These are phyloP conservation scores for Drosophila bocki DNA, from an alignment of 1,140 invertebrate genomes.

Conservation along the genomic window DNA sequence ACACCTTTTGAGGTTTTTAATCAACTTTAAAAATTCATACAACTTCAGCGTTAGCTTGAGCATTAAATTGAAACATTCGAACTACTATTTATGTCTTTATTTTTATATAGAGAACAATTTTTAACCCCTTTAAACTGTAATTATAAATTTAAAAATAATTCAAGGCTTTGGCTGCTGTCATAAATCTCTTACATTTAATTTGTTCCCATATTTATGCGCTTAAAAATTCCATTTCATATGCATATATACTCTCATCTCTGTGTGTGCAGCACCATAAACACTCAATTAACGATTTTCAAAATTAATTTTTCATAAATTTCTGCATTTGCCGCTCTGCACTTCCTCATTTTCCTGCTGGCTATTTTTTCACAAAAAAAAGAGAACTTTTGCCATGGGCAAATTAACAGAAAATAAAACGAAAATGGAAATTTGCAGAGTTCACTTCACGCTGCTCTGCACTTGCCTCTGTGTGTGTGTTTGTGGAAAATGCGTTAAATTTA, in stretches of 20 bases:
- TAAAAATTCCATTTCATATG: slow-evolving; percentile 49
- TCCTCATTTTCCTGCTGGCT: slow-evolving; percentile 59
- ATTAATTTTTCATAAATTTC: slow-evolving; percentile 84
- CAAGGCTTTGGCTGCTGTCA: slow-evolving; percentile 30
- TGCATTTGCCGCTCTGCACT: slow-evolving; percentile 53
- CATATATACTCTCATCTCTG: slow-evolving; percentile 25
- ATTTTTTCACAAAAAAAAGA: slow-evolving; percentile 39
- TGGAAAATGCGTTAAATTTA: slow-evolving; percentile 80
- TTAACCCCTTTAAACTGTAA: not conserved
- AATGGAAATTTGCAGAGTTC: slow-evolving; percentile 58
- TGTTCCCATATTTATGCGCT: slow-evolving; percentile 69
- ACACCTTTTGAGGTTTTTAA: not conserved
- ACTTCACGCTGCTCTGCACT: slow-evolving; percentile 22
- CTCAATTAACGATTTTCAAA: slow-evolving; percentile 85
- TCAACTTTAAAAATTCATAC: no score
- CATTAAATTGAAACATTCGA: not conserved
- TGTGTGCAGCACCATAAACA: slow-evolving; percentile 72
- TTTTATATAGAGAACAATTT: fast-evolving
- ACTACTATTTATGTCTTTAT: not conserved
- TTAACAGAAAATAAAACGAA: slow-evolving; percentile 78
- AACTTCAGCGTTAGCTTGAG: not conserved
- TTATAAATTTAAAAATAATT: slow-evolving; percentile 51
- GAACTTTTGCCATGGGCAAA: slow-evolving; percentile 38
- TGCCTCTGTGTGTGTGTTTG: slow-evolving; percentile 29
- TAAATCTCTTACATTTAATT: slow-evolving; percentile 77